phyloP scores from a whole-genome alignment of 2,888 invertebrate genomes.

The Deilephila porcellus region DNA sequence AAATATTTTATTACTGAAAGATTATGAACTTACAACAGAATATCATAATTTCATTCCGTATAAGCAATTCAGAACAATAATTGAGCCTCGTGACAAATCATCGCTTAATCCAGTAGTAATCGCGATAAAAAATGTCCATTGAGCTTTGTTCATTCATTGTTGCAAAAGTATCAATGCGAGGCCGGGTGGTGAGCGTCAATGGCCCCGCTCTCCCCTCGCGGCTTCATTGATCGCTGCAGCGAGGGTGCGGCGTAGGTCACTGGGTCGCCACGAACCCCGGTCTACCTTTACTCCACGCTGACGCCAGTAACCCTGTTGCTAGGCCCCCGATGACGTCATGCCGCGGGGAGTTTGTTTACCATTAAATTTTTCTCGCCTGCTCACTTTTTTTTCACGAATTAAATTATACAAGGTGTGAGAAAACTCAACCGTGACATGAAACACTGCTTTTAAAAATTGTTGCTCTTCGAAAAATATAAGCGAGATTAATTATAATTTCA shows the following conservation, averaged over 20 bases:
- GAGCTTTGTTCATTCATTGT: conserved; percentile 55
- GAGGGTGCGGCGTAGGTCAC: conserved; percentile 62
- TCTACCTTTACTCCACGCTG: background rate
- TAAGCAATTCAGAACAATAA: background rate
- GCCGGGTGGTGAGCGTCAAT: conserved; percentile 52
- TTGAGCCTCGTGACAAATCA: background rate
- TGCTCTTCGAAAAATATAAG: conserved; percentile 40
- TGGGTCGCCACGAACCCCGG: conserved; percentile 50
- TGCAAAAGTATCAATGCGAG: conserved; percentile 63
- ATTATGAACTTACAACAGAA: no score
- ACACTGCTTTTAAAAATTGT: conserved; percentile 46
- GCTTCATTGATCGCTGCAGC: conserved; percentile 73
- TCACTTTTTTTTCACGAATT: conserved; percentile 46
- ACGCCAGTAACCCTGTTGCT: conserved; percentile 40
- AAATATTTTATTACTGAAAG: no score
- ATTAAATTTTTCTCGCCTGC: conserved; percentile 51
- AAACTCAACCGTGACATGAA: conserved; percentile 49
- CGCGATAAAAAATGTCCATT: conserved; percentile 24
- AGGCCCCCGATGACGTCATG: conserved; percentile 48
- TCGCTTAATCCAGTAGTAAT: conserved; percentile 2
- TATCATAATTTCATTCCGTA: background rate
- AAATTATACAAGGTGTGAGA: conserved; percentile 53
- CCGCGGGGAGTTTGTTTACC: conserved; percentile 51
- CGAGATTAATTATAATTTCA: conserved; percentile 41
- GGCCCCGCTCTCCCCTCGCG: conserved; percentile 52